Evolutionary conservation across 2,113 vertebrate species (phyloP).

Genomic region (Daubentonia madagascariensis): DNA sequence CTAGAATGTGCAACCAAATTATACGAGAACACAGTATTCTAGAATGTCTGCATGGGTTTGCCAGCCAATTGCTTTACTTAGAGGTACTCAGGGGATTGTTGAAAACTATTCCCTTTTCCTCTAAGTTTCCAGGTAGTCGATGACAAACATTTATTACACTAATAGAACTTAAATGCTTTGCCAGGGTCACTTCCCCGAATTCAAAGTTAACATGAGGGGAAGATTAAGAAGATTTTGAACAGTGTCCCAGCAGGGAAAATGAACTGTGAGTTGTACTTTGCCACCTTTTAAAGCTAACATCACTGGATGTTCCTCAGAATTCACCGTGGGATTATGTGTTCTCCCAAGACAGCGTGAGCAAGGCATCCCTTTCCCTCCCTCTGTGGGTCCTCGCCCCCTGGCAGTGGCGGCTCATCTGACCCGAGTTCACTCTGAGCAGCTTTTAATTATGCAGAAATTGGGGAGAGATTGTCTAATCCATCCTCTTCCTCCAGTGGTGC

Average conservation of each 20-base stretch:
- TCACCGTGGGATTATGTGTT: background rate
- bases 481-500: background rate
- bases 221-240: background rate
- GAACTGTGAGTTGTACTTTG: rapidly evolving
- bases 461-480: no score
- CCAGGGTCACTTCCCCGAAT: background rate
- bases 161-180: background rate
- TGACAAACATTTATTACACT: background rate
- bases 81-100: background rate
- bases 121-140: background rate
- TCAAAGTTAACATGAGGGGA: background rate
- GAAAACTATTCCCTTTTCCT: background rate
- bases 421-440: background rate
- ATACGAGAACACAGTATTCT: slow-evolving; percentile 39
- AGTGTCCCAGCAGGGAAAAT: background rate
- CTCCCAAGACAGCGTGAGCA: rapidly evolving
- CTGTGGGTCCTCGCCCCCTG: rapidly evolving
- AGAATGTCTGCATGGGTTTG: slow-evolving; percentile 21
- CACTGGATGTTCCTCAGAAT: background rate
- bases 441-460: background rate
- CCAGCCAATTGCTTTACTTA: background rate
- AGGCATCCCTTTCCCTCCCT: rapidly evolving
- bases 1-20: slow-evolving; percentile 49
- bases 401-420: rapidly evolving
- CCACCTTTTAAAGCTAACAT: background rate